Evolutionary conservation across 1,140 invertebrate genomes (phyloP).

Genomic region (Tigriopus japonicus): DNA sequence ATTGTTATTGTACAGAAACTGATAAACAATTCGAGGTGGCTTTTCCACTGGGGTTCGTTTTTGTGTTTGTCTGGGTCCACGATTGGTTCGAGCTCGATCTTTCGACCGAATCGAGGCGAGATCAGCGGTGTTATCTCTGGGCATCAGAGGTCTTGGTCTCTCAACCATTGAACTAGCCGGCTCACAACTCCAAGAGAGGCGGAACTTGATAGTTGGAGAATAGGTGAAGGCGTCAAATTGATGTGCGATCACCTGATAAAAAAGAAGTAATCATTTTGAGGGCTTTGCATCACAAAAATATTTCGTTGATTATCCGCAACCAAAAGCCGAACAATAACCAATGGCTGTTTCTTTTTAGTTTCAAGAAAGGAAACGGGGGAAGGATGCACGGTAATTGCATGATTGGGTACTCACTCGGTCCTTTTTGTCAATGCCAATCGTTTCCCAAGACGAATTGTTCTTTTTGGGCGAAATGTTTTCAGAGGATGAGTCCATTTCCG

Average conservation of each 20-base stretch:
- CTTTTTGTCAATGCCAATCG: conserved; percentile 37
- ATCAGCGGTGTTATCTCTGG: neutral
- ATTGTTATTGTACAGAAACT: conserved; percentile 89
- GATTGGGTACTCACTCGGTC: conserved; percentile 6
- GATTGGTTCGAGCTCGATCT: neutral
- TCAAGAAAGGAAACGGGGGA: too few relatives aligned
- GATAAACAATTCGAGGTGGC: conserved; percentile 59
- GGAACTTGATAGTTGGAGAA: conserved; percentile 51
- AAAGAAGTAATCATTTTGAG: too few relatives aligned
- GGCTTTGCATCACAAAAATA: too few relatives aligned
- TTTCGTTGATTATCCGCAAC: too few relatives aligned
- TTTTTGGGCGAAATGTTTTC: conserved; percentile 15
- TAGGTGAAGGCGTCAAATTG: conserved; percentile 2
- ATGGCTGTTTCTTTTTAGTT: too few relatives aligned
- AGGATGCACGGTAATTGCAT: too few relatives aligned
- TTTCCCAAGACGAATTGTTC: conserved; percentile 51
- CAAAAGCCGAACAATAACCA: too few relatives aligned
- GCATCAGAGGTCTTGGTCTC: conserved; percentile 22
- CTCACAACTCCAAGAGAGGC: conserved; percentile 57
- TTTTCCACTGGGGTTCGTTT: conserved; percentile 12
- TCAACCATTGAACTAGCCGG: conserved; percentile 46
- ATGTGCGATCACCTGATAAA: too few relatives aligned
- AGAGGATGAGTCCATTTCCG: conserved; percentile 26
- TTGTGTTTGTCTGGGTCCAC: neutral
- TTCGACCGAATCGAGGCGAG: neutral